Conservation (phyloP, 2,888 invertebrate genomes). For the Pegoplata infirma region DNA sequence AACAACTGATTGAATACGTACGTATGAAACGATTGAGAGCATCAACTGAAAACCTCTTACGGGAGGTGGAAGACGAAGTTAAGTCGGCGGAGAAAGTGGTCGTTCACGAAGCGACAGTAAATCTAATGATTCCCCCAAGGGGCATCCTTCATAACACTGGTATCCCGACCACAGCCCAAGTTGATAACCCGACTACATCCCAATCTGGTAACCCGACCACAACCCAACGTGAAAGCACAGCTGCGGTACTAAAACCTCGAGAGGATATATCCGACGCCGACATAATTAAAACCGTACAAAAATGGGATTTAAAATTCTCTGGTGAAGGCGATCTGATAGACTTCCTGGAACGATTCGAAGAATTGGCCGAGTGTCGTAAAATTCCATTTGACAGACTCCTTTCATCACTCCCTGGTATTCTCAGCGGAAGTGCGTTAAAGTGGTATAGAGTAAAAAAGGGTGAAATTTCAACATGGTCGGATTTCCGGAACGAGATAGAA, state of each 20-base stretch:
- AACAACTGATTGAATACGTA: background rate
- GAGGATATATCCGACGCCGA: too few species aligned
- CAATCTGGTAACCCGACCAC: too few species aligned
- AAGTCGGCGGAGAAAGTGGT: background rate
- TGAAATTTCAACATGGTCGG: background rate
- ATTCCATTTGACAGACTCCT: background rate
- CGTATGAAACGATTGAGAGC: background rate
- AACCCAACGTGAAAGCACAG: too few species aligned
- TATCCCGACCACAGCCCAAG: too few species aligned
- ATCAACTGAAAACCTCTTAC: background rate
- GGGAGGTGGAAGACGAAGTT: background rate
- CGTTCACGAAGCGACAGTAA: background rate
- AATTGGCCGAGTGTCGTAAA: constrained; percentile 1
- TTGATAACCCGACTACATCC: too few species aligned
- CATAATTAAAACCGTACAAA: too few species aligned
- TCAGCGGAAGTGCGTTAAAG: constrained; percentile 8
- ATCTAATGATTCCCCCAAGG: too few species aligned
- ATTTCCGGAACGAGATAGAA: background rate
- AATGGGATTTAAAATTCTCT: background rate
- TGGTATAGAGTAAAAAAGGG: constrained; percentile 1
- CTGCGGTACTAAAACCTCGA: too few species aligned
- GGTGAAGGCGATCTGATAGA: background rate
- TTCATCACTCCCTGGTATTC: background rate
- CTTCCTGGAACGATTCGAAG: constrained; percentile 8
- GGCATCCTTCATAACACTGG: too few species aligned